Evolutionary conservation across 2,888 invertebrate genomes (phyloP).

Genomic region (Gymnocheta viridis): DNA sequence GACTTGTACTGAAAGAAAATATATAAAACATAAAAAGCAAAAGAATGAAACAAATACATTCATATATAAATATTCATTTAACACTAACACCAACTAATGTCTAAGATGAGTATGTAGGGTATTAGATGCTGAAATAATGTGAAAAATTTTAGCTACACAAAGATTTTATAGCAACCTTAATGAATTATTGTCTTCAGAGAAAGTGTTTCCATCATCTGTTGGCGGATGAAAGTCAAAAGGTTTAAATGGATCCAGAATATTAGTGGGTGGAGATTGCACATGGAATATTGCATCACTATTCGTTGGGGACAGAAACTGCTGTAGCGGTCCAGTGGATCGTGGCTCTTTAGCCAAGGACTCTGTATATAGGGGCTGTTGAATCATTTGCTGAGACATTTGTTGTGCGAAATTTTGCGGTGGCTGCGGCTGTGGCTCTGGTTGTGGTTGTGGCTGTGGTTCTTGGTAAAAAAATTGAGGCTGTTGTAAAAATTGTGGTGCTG

Average conservation of each 20-base stretch:
- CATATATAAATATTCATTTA: background rate
- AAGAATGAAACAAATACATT: background rate
- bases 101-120: background rate
- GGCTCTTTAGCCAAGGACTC: constrained; percentile 12
- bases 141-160: background rate
- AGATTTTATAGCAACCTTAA: constrained; percentile 55
- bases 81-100: background rate
- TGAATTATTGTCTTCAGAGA: constrained; percentile 45
- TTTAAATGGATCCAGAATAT: constrained; percentile 71
- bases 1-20: constrained; percentile 15
- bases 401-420: background rate
- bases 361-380: constrained; percentile 2
- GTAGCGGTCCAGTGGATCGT: background rate
- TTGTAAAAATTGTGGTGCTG: constrained; percentile 26
- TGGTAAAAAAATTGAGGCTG: constrained; percentile 19
- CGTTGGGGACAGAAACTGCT: constrained; percentile 15
- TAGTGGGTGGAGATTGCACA: constrained; percentile 48
- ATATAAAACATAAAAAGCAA: background rate
- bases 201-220: constrained; percentile 46
- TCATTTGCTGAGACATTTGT: background rate
- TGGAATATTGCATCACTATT: background rate
- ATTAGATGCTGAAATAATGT: constrained; percentile 2
- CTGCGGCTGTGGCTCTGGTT: too few relatives aligned
- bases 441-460: too few relatives aligned
- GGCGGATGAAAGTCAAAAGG: constrained; percentile 72